A percentile compares a stretch with the other conserved stretches of the same genome.
phyloP scores from a whole-genome alignment of 1,140 invertebrate genomes.

The Vanessa tameamea region DNA sequence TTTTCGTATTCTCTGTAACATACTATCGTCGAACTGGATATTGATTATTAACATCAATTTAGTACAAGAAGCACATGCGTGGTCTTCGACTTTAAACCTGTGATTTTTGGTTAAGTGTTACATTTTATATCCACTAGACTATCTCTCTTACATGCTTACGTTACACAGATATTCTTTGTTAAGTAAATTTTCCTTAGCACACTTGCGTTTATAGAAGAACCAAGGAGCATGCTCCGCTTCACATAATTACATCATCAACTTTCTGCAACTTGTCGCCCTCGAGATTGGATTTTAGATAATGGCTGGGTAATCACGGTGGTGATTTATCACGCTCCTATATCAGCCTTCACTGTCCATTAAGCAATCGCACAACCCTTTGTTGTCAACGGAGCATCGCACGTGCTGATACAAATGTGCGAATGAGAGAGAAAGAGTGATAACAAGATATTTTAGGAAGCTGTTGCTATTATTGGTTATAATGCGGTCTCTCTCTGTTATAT shows the following conservation, averaged over 20 bases:
- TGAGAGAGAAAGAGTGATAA: neutral
- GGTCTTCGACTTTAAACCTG: no score
- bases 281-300: constrained; percentile 79
- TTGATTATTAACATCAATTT: no score
- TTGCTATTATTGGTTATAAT: no score
- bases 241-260: constrained; percentile 58
- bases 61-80: no score
- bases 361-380: constrained; percentile 76
- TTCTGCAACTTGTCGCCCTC: constrained; percentile 56
- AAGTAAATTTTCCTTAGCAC: no score
- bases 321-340: constrained; percentile 75
- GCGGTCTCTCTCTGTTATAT: no score
- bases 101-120: no score
- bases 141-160: no score
- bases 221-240: constrained; percentile 33
- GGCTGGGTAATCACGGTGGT: constrained; percentile 73
- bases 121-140: no score
- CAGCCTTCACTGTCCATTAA: constrained; percentile 78
- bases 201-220: constrained; percentile 15
- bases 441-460: neutral
- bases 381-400: constrained; percentile 38
- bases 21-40: no score
- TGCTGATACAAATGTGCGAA: constrained; percentile 13
- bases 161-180: no score
- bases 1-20: no score